Conservation (phyloP, 2,888 invertebrate species). For the Bursaphelenchus okinawaensis region DNA sequence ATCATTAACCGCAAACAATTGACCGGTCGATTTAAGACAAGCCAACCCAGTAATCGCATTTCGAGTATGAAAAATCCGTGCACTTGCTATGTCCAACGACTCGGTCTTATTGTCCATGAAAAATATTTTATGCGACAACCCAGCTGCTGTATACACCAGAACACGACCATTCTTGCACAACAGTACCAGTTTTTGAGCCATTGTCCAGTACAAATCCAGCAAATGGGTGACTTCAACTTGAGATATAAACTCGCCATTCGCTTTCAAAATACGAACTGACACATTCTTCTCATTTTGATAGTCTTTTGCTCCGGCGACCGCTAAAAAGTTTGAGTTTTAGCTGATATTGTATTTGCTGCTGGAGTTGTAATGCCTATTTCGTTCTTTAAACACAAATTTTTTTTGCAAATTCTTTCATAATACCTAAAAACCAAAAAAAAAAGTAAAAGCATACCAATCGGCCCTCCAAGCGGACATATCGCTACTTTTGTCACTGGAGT, state of each 20-base stretch:
- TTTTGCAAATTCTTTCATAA: too few relatives aligned
- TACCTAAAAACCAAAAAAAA: too few relatives aligned
- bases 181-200: conserved; percentile 10
- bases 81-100: not conserved
- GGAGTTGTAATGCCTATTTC: too few relatives aligned
- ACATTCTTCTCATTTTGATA: not conserved
- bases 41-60: conserved; percentile 18
- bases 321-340: not conserved
- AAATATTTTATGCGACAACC: not conserved
- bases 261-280: not conserved
- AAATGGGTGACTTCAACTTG: conserved; percentile 7
- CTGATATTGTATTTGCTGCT: too few relatives aligned
- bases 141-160: conserved; percentile 8
- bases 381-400: not conserved
- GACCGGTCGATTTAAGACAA: conserved; percentile 20
- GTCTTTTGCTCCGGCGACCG: not conserved
- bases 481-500: conserved; percentile 1
- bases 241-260: conserved; percentile 1
- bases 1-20: conserved; percentile 26
- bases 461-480: conserved; percentile 4
- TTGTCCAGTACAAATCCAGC: conserved; percentile 9
- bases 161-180: conserved; percentile 13
- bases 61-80: not conserved
- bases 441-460: not conserved
- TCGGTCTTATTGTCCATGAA: conserved; percentile 13